Base-by-base conservation (phyloP, 2,797 vertebrate genomes). In the Betta splendens region DNA sequence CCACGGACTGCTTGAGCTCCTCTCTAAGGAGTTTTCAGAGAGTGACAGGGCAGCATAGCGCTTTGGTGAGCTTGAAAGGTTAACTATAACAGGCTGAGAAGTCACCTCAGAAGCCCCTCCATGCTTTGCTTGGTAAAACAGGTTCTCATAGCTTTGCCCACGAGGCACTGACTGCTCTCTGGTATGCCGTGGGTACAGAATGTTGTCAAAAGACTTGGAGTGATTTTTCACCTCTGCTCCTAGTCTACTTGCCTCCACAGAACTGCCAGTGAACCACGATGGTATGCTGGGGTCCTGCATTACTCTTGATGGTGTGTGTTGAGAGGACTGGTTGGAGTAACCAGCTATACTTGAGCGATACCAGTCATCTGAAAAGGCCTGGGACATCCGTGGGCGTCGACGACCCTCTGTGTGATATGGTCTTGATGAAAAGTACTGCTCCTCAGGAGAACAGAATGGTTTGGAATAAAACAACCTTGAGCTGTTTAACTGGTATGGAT, bases 171-270 rank as follows among this genome's bases (percentile, higher is more conserved):
- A 89, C 62, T 93, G 93, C 21, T 96, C 94, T 54, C 89, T 89
- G 61, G 92, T 94, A 0, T 86, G 85, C 0, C 74, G 89, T 0
- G 95, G 92, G 1, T 93, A 92, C 18, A 97, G 87, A 80, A 98
- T 97, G 79, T 98, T 97, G 80, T 98, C 97, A 95, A 95, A 98
- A 62, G 97, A 98, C 66, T 95, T 96, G 22, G 96, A 98, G 62
- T 95, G 94, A 81, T 92, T 94, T 87, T 94, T 94, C 31, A 79
- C 89, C 56, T 96, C 95, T 26, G 91, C 87, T 63, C 85, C 94
- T 11, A 98, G 89, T 42, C 93, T 91, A 0, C 90, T 87, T 1
- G 94, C 89, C 31, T 94, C 94, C 17, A 85, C 75, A 17, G 85
- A 89, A 0, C 91, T 93, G 70, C 90, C 93, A 3, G 90, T 83